These are phyloP conservation scores for Notoglanidium macrostoma DNA, from an alignment of 2,797 vertebrate species.

Conservation along the genomic window DNA sequence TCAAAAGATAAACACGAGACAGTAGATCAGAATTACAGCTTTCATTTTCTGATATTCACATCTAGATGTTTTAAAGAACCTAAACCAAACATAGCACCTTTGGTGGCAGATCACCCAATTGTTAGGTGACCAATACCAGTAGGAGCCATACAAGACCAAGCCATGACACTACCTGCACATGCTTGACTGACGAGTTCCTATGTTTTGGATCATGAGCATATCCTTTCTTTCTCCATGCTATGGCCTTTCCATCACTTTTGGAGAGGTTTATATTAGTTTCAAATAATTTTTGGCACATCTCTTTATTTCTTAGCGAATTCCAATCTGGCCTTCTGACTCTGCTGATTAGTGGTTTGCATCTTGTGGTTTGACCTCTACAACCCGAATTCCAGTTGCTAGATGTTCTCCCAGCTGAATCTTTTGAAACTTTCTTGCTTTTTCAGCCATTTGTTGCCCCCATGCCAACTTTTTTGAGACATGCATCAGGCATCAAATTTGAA, in stretches of 20 bases:
- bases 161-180: neutral
- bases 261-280: neutral
- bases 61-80: neutral
- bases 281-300: neutral
- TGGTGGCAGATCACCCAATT: neutral
- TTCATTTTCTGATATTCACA: neutral
- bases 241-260: neutral
- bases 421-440: too few species aligned
- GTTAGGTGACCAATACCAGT: neutral
- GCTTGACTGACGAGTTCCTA: neutral
- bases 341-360: neutral
- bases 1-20: neutral
- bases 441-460: too few species aligned
- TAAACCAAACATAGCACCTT: neutral
- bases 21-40: neutral
- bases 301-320: neutral
- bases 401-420: too few species aligned
- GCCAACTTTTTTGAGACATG: too few species aligned
- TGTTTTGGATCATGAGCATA: neutral
- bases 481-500: too few species aligned
- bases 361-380: neutral
- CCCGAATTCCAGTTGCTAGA: too few species aligned
- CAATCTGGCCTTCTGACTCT: neutral
- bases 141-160: neutral
- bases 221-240: too few species aligned